A percentile compares a stretch with the other conserved stretches of the same genome.
These are phyloP conservation scores for Podilymbus podiceps DNA, from an alignment of 2,113 vertebrate species.

Conservation along the genomic window DNA sequence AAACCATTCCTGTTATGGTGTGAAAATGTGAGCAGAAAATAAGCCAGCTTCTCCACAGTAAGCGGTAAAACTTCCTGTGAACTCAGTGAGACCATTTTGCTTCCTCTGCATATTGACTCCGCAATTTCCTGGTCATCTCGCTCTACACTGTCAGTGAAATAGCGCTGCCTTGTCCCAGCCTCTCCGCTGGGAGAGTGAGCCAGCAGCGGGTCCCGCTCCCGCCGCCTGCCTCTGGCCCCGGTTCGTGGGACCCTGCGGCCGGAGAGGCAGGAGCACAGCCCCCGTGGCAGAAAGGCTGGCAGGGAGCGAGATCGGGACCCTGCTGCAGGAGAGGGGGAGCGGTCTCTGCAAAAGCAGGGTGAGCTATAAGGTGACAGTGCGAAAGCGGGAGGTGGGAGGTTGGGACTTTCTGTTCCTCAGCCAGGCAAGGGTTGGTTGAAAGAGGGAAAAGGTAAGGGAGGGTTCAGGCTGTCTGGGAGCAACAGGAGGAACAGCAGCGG, in stretches of 20 bases:
- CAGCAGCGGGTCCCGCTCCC: neutral
- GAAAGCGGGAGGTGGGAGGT: neutral
- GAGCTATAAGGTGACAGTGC: neutral
- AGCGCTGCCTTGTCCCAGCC: neutral
- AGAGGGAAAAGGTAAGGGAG: neutral
- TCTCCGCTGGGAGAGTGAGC: neutral
- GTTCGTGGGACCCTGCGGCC: accelerated
- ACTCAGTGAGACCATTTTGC: neutral
- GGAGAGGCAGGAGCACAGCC: neutral
- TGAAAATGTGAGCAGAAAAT: neutral
- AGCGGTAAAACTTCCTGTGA: neutral
- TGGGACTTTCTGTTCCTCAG: neutral
- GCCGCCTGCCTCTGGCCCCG: neutral
- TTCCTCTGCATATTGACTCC: neutral
- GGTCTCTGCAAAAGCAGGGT: neutral
- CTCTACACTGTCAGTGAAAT: accelerated
- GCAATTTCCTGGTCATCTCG: neutral
- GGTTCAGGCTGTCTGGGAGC: neutral
- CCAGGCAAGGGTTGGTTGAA: neutral
- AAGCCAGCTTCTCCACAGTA: neutral
- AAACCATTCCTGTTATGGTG: neutral
- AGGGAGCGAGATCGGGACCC: neutral
- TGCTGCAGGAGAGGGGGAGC: neutral
- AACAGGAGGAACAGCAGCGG: neutral
- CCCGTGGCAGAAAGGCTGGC: neutral